Conservation (phyloP, 2,888 invertebrate genomes). For the Harmothoe impar region DNA sequence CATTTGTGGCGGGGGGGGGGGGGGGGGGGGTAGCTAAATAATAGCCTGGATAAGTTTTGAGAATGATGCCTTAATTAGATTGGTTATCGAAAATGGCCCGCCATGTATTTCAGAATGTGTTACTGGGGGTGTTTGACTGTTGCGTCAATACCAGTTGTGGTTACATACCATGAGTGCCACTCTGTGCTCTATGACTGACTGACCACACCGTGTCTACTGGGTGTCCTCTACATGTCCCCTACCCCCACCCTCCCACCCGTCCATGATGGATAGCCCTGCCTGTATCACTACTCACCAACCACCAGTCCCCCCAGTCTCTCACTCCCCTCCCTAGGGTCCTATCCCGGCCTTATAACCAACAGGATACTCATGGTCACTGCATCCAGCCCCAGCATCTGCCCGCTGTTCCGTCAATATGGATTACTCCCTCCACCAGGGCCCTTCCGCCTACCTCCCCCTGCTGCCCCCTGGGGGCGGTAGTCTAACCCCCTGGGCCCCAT, state of each 20-base stretch:
- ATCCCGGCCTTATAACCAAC: constrained; percentile 53
- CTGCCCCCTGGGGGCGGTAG: background rate
- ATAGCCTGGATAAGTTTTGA: too few species aligned
- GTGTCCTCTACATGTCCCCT: background rate
- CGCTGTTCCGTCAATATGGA: constrained; percentile 53
- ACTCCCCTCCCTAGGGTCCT: constrained; percentile 16
- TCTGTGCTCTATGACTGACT: background rate
- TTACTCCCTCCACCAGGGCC: constrained; percentile 43
- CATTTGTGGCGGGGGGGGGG: too few species aligned
- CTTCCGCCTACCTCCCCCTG: constrained; percentile 6
- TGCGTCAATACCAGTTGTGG: too few species aligned
- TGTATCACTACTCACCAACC: background rate
- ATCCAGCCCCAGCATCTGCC: constrained; percentile 23
- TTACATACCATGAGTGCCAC: too few species aligned
- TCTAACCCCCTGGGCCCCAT: background rate
- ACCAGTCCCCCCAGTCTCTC: background rate
- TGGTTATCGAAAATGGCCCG: too few species aligned
- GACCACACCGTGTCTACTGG: background rate
- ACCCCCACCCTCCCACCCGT: background rate
- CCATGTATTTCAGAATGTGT: too few species aligned
- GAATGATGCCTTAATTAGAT: too few species aligned
- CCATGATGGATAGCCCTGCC: background rate
- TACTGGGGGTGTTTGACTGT: too few species aligned
- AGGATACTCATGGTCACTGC: constrained; percentile 54
- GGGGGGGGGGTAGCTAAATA: too few species aligned